Base-by-base conservation (phyloP, 1,140 invertebrate species). In the Pseudomyrmex gracilis region DNA sequence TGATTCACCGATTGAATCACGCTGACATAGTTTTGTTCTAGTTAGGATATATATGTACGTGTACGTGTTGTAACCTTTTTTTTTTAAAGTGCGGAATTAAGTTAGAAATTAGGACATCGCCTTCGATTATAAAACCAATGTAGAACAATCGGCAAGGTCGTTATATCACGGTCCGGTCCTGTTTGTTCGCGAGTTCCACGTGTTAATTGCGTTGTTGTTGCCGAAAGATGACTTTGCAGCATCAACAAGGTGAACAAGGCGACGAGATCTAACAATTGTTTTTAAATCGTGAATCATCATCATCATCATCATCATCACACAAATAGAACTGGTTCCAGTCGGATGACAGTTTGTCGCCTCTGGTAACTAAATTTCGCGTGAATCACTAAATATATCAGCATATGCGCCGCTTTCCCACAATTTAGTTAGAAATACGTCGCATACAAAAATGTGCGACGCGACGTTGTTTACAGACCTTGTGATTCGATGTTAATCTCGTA, bases 261-360 rank as follows among this genome's bases (percentile, higher is more conserved):
- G 64, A 68, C 76, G 67, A 5, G 63, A 87, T 74, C 82, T 55
- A 87, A 87, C 68, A 77, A 87, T 87, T 66, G 47, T 80, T 87
- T 87, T 85, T 67, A 80, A 80, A 84, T 20, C 63, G 61, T 84
- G 83, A 87, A 84, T 87, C 82, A 87, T 84, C 63, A 24, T 53
- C 64, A 84, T 87, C 82, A 87, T 84, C 63, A 24, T 53, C 64
- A 51, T 34, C 34, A 34, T 34, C 5, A 57, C n/a, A 55, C 51
- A 51, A 57, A 51, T 80, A 82, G 77, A 87, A 87, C 86, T 82
- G 73, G 87, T 87, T 84, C 55, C 66, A 71, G 66, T 68, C 74
- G 55, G 82, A 80, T 57, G 67, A 70, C 22, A 24, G 61, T 43
- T 60, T 43, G 57, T 49, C 17, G 60, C 61, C 34, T 45, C 49